Evolutionary conservation across 2,113 vertebrate genomes (phyloP), one percentile per base, ranked within the genome.

Genomic region (Rhodinocichla rosea): DNA sequence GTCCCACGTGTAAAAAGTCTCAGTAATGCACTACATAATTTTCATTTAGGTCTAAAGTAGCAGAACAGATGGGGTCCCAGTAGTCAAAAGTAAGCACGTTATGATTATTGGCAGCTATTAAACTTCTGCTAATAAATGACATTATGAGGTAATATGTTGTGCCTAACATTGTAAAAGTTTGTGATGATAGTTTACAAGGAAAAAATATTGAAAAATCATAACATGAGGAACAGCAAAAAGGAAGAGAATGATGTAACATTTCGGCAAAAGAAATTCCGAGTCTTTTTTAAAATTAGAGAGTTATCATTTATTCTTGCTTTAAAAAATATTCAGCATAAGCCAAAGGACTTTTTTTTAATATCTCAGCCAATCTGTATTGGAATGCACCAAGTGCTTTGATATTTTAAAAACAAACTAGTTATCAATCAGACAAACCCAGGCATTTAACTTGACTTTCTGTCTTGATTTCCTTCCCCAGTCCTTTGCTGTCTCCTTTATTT

Each of bases 41-140:
- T 91, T 81, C 75, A 90, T 95, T 96, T 94, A 92, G 63, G 45
- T 84, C 42, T 86, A 80, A 49, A 96, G 59, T 57, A 87, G 45
- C 47, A 12, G 89, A 91, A 81, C 79, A 90, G 84, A 75, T 81
- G 68, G 83, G 45, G 65, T 87, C 87, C 76, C 76, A 65, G 32
- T 87, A 93, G 71, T 74, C 24, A 86, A 91, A 92, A 86, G 44
- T 68, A 92, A 89, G 78, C 52, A 70, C 7, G 2, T 91, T 95
- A 90, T 87, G 84, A 92, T 80, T 71, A 89, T 57, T 80, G 56
- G 40, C 62, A 84, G 57, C 90, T 95, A 95, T 85, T 94, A 89
- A 93, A 89, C 62, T 62, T 62, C 80, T 18, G 11, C 24, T 97
- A 94, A 95, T 85, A 89, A 85, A 89, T 62, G 40, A 83, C 37